These are phyloP conservation scores for Pseudorasbora parva DNA, from an alignment of 2,113 vertebrate genomes.

Conservation along the genomic window DNA sequence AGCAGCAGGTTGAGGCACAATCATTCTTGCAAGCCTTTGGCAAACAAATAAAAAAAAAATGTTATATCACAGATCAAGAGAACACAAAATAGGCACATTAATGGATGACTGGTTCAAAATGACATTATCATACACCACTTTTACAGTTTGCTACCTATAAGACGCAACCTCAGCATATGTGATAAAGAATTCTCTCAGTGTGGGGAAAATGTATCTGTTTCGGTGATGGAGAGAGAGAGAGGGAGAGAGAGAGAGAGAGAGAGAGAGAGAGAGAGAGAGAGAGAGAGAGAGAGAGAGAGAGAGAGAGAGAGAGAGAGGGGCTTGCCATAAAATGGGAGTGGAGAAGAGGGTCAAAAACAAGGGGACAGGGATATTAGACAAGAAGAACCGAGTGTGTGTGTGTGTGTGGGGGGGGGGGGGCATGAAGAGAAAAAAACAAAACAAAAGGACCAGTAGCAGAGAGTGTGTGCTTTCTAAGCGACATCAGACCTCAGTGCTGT, in stretches of 20 bases:
- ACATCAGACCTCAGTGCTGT: neutral
- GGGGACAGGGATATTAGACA: slow-evolving; percentile 2
- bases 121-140: neutral
- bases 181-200: no score
- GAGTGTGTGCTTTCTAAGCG: neutral
- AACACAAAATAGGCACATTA: neutral
- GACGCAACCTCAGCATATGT: neutral
- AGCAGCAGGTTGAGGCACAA: neutral
- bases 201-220: neutral
- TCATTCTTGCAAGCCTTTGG: neutral
- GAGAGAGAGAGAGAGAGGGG: slow-evolving; percentile 5
- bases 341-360: neutral
- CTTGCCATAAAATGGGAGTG: slow-evolving; percentile 10
- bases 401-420: no score
- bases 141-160: neutral
- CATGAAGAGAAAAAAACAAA: no score
- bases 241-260: no score
- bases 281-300: neutral
- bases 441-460: neutral
- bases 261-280: slow-evolving; percentile 4
- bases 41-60: neutral
- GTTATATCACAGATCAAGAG: no score
- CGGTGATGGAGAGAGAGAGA: neutral
- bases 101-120: neutral
- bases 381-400: no score